Conservation (phyloP, 2,113 vertebrate species). For the Alces alces region DNA sequence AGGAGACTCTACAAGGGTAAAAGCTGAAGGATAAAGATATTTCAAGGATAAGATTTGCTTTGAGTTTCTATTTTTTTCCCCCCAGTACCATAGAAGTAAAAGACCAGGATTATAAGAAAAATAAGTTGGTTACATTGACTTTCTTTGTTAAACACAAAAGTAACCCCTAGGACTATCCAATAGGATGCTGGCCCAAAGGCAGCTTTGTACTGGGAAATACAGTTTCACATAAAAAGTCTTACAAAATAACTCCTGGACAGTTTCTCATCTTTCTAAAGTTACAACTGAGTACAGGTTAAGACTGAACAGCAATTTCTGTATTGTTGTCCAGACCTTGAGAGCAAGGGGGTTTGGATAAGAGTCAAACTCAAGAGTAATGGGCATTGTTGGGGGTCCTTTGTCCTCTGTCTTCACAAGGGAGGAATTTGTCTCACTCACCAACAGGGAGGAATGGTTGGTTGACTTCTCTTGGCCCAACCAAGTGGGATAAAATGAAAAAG, state of each 20-base stretch:
- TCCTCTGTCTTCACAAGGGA: neutral
- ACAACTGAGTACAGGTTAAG: too few species aligned
- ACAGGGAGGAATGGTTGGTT: neutral
- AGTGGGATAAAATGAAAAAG: neutral
- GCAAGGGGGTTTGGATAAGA: neutral
- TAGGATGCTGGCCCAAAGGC: fast-evolving
- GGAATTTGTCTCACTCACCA: neutral
- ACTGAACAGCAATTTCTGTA: neutral
- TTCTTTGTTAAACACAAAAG: neutral
- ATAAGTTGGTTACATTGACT: neutral
- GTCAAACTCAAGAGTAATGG: neutral
- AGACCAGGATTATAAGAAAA: neutral
- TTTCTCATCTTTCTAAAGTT: neutral
- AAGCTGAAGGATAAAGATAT: neutral
- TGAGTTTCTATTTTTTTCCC: neutral
- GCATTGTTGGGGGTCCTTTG: neutral
- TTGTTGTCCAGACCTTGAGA: neutral
- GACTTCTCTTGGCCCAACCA: neutral
- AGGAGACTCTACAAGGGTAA: neutral
- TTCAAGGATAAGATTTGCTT: neutral
- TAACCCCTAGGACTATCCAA: too few species aligned
- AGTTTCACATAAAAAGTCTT: neutral
- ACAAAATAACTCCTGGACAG: neutral
- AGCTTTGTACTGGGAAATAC: neutral
- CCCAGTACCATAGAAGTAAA: neutral